Percentiles rank a stretch among this genome's conserved stretches.
phyloP scores from a whole-genome alignment of 2,797 vertebrate species.

The Varecia variegata region DNA sequence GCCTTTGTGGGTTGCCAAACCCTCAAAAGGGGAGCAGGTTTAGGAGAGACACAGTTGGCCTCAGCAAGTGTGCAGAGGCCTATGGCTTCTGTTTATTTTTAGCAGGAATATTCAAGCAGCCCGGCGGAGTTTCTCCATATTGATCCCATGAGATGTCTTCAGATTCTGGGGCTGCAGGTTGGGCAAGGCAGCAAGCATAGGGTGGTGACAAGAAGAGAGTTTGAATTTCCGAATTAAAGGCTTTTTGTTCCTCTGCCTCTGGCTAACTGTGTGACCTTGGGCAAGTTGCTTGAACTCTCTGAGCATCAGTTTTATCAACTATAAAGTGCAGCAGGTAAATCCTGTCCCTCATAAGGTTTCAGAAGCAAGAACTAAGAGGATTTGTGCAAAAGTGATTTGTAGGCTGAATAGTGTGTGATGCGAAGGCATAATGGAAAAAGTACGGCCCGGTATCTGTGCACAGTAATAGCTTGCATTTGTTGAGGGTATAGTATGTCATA shows the following conservation, averaged over 20 bases:
- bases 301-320: background rate
- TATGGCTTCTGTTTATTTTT: background rate
- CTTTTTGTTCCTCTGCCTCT: background rate
- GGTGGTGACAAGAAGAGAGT: background rate
- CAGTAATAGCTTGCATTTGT: background rate
- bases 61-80: background rate
- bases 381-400: background rate
- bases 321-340: background rate
- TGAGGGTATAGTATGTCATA: background rate
- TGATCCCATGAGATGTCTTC: background rate
- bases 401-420: background rate
- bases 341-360: background rate
- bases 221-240: background rate
- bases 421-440: background rate
- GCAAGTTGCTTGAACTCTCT: background rate
- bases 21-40: background rate
- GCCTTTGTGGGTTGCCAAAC: constrained; percentile 53
- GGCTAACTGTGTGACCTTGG: background rate
- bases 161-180: background rate
- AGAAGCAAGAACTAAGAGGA: background rate
- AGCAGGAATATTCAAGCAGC: background rate
- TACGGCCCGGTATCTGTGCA: background rate
- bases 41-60: background rate
- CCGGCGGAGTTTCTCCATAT: background rate
- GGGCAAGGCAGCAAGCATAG: background rate